These are phyloP conservation scores for Pangasius mekongensis DNA, from an alignment of 2,797 vertebrate species.

Conservation along the genomic window DNA sequence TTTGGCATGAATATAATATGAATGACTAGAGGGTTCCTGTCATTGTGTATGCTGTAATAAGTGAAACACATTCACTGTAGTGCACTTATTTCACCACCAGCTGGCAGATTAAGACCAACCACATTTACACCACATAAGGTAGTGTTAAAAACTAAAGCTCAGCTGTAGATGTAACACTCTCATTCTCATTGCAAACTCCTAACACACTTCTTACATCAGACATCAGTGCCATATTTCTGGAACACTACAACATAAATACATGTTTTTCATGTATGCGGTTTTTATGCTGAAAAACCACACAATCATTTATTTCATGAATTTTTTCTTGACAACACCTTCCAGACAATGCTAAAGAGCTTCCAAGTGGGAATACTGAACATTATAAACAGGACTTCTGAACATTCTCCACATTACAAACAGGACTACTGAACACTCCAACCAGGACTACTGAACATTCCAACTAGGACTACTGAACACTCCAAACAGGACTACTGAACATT, in stretches of 20 bases:
- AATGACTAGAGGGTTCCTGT: neutral
- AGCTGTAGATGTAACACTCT: neutral
- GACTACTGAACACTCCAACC: neutral
- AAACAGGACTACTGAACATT: neutral
- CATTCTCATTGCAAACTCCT: neutral
- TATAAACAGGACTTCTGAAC: neutral
- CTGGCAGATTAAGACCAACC: conserved; percentile 9
- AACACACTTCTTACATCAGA: neutral
- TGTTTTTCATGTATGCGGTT: neutral
- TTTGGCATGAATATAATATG: neutral
- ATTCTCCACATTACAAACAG: neutral
- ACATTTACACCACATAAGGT: neutral
- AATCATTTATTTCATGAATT: neutral
- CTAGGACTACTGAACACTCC: neutral
- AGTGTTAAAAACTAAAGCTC: neutral
- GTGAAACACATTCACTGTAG: neutral
- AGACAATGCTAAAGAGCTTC: neutral
- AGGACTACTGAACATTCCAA: neutral
- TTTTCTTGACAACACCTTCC: neutral
- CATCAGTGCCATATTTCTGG: neutral
- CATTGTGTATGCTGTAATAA: neutral
- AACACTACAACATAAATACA: neutral
- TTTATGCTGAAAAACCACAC: neutral
- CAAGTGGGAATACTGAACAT: neutral
- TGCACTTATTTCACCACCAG: conserved; percentile 23